phyloP scores from a whole-genome alignment of 2,797 vertebrate genomes.

The Discoglossus pictus region DNA sequence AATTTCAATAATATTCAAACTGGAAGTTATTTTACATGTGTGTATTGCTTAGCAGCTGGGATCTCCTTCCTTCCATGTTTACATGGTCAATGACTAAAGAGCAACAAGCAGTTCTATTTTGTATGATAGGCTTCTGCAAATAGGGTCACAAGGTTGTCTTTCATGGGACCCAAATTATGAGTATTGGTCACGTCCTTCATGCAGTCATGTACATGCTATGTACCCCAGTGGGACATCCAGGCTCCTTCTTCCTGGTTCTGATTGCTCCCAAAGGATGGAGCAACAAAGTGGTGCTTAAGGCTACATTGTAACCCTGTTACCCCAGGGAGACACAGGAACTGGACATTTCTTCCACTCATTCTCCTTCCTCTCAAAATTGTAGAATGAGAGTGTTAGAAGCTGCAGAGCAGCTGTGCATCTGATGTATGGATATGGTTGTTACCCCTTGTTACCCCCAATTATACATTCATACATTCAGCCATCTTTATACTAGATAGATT shows the following conservation, averaged over 20 bases:
- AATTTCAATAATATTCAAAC: too few relatives aligned
- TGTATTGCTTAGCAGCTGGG: too few relatives aligned
- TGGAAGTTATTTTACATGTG: too few relatives aligned
- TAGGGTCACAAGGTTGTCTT: too few relatives aligned
- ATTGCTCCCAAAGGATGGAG: background rate
- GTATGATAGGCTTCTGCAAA: too few relatives aligned
- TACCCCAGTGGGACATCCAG: background rate
- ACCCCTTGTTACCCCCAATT: too few relatives aligned
- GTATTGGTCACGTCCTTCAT: background rate
- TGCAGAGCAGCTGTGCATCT: slow-evolving; percentile 1
- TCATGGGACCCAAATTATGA: background rate
- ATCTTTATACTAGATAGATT: too few relatives aligned
- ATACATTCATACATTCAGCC: too few relatives aligned
- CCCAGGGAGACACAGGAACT: too few relatives aligned
- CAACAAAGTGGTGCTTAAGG: background rate
- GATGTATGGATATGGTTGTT: background rate
- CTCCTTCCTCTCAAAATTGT: background rate
- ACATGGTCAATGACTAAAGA: background rate
- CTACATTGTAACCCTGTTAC: background rate
- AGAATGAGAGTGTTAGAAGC: background rate
- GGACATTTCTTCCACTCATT: background rate
- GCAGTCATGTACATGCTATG: background rate
- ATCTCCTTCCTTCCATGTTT: background rate
- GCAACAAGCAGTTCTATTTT: background rate
- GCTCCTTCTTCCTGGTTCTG: background rate